phyloP scores from a whole-genome alignment of 37 sponge, comb jelly and placozoan genomes.

The Mnemiopsis leidyi region DNA sequence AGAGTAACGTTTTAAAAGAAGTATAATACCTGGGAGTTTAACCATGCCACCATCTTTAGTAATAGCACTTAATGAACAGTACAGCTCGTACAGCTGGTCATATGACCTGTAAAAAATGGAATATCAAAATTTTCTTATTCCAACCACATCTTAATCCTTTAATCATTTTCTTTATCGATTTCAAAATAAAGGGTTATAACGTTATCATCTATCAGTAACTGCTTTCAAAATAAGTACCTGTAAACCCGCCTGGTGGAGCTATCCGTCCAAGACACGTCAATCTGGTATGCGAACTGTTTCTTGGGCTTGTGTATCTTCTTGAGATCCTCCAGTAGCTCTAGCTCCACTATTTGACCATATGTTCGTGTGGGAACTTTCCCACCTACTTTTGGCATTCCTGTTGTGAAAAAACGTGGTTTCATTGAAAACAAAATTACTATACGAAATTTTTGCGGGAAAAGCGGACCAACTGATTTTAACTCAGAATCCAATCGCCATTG shows the following conservation, averaged over 20 bases:
- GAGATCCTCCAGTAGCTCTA: background rate
- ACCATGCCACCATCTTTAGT: conserved; percentile 39
- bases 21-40: conserved; percentile 20
- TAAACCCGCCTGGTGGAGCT: background rate
- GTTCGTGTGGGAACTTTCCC: conserved; percentile 29
- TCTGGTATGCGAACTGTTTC: conserved; percentile 44
- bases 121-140: too few relatives aligned
- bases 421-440: too few relatives aligned
- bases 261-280: conserved; percentile 31
- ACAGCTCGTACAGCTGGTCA: conserved; percentile 34
- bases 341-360: background rate
- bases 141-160: too few relatives aligned
- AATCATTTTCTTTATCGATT: too few relatives aligned
- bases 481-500: too few relatives aligned
- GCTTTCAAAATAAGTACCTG: too few relatives aligned
- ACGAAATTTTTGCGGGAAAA: too few relatives aligned
- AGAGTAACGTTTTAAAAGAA: too few relatives aligned
- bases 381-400: conserved; percentile 19
- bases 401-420: too few relatives aligned
- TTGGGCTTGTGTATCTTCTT: conserved; percentile 46
- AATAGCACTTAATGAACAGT: background rate
- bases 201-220: too few relatives aligned
- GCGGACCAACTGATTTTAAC: too few relatives aligned
- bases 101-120: conserved; percentile 13
- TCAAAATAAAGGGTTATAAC: too few relatives aligned